Evolutionary conservation across 2,113 vertebrate species (phyloP).

Genomic region (Siphamia tubifer): DNA sequence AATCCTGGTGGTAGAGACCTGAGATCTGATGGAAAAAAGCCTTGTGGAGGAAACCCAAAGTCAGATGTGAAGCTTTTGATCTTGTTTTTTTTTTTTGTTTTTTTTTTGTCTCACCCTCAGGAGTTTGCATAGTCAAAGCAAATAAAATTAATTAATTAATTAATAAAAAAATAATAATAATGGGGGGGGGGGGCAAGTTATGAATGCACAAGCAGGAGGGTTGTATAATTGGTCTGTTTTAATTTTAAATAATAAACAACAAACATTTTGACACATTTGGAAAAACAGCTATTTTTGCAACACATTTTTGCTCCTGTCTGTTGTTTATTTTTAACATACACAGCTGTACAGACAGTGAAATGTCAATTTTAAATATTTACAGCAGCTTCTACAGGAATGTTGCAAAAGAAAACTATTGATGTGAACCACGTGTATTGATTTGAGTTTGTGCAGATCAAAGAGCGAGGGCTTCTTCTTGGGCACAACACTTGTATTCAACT

Average conservation of each 20-base stretch:
- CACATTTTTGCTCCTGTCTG: background rate
- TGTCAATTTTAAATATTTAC: background rate
- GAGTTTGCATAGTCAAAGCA: slow-evolving; percentile 40
- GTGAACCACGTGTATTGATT: slow-evolving; percentile 27
- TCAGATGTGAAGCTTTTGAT: slow-evolving; percentile 36
- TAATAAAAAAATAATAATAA: too few relatives aligned
- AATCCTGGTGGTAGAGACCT: slow-evolving; percentile 12
- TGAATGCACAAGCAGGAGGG: background rate
- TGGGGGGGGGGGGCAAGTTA: too few relatives aligned
- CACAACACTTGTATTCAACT: slow-evolving; percentile 12
- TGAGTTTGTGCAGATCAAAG: slow-evolving; percentile 11
- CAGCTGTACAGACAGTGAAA: background rate
- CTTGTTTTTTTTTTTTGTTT: background rate
- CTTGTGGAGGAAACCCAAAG: slow-evolving; percentile 16
- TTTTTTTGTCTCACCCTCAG: background rate
- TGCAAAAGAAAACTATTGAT: too few relatives aligned
- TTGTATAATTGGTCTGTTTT: background rate
- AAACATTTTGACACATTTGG: background rate
- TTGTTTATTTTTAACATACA: background rate
- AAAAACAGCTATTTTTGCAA: background rate
- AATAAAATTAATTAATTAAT: slow-evolving; percentile 5
- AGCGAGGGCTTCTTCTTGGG: background rate
- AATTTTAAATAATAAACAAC: background rate
- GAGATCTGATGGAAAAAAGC: slow-evolving; percentile 45
- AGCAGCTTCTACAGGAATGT: background rate